phyloP scores from a whole-genome alignment of 2,797 vertebrate species.

The Simalia tracyae region DNA sequence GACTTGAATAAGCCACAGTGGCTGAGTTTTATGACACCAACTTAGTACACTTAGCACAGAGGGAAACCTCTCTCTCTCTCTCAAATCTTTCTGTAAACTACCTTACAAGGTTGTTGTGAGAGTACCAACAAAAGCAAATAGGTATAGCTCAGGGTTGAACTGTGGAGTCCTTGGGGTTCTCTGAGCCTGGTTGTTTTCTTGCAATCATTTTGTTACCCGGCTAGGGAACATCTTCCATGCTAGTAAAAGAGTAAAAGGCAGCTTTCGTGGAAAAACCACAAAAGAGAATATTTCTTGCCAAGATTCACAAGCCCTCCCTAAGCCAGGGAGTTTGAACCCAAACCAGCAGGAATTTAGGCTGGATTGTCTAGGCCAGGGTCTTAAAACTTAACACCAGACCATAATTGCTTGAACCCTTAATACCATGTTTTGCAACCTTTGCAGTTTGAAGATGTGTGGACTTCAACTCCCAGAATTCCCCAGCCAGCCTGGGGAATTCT shows the following conservation, averaged over 20 bases:
- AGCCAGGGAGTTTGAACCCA: not conserved
- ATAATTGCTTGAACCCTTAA: not conserved
- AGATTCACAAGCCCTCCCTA: not conserved
- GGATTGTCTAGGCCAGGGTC: not conserved
- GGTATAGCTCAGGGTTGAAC: too few relatives aligned
- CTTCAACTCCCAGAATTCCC: too few relatives aligned
- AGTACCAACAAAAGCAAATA: too few relatives aligned
- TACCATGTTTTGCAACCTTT: too few relatives aligned
- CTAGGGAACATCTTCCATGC: too few relatives aligned
- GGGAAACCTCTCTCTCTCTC: not conserved
- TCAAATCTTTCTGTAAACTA: not conserved
- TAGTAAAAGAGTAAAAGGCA: not conserved
- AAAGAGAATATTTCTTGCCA: not conserved
- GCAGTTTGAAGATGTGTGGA: too few relatives aligned
- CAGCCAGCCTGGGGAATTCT: too few relatives aligned
- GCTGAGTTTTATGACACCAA: not conserved
- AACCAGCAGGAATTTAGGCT: not conserved
- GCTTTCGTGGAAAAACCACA: not conserved
- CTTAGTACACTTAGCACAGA: not conserved
- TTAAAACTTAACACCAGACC: not conserved
- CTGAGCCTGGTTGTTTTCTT: too few relatives aligned
- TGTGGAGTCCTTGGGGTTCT: too few relatives aligned
- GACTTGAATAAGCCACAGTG: not conserved
- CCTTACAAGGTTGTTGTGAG: not conserved
- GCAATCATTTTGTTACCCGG: too few relatives aligned